These are phyloP conservation scores for Zaprionus tsacasi DNA, from an alignment of 1,140 invertebrate species.

Conservation along the genomic window DNA sequence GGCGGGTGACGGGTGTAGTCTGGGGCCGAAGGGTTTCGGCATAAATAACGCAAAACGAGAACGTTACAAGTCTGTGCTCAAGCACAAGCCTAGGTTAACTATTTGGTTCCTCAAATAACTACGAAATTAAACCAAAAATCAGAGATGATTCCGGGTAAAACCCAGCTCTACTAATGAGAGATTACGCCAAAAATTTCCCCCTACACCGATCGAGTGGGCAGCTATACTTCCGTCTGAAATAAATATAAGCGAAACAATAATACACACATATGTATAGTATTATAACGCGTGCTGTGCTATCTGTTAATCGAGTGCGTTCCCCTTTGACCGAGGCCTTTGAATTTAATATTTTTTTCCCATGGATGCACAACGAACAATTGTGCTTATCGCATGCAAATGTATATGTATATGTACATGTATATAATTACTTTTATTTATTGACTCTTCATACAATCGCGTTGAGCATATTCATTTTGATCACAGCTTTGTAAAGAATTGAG, in stretches of 20 bases:
- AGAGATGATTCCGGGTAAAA: background rate
- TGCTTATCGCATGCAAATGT: background rate
- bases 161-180: background rate
- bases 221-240: too few relatives aligned
- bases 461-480: background rate
- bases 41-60: slow-evolving; percentile 67
- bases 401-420: background rate
- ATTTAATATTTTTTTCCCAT: background rate
- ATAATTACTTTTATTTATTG: background rate
- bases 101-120: background rate
- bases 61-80: slow-evolving; percentile 8
- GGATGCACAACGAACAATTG: background rate
- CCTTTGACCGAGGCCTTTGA: background rate
- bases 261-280: background rate
- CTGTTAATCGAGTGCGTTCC: background rate
- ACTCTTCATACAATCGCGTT: background rate
- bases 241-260: background rate
- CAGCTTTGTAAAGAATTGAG: background rate
- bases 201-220: background rate
- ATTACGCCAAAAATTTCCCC: background rate
- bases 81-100: background rate
- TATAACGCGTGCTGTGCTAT: background rate
- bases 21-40: slow-evolving; percentile 66
- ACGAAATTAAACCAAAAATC: background rate
- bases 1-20: background rate